A percentile compares a stretch with the other conserved stretches of the same genome.
These are phyloP conservation scores for Hephaestus fuliginosus DNA, from an alignment of 2,797 vertebrate genomes.

Conservation along the genomic window DNA sequence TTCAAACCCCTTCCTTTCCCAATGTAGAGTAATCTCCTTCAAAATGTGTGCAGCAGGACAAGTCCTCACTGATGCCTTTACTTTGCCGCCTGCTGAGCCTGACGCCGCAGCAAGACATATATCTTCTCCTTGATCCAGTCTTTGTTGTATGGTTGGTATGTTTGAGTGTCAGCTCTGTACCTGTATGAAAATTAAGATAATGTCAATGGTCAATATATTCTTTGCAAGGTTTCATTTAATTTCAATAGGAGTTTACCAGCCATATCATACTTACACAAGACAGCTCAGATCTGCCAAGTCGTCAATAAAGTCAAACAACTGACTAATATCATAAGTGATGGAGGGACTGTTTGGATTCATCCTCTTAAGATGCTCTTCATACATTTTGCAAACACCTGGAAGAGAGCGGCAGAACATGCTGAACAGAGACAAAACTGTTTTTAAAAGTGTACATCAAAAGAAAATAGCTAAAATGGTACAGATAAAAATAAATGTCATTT, in stretches of 20 bases:
- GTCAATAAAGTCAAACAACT: conserved; percentile 98
- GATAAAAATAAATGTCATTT: not conserved
- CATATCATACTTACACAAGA: conserved; percentile 93
- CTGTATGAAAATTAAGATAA: conserved; percentile 73
- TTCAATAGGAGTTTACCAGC: not conserved
- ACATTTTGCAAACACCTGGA: conserved; percentile 99
- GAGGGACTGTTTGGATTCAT: conserved; percentile 99
- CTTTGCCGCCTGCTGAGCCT: conserved; percentile 97
- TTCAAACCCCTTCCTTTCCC: conserved; percentile 25
- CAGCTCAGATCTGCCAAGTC: conserved; percentile 99
- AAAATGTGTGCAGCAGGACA: conserved; percentile 48
- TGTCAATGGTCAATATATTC: not conserved
- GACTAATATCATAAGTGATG: conserved; percentile 99
- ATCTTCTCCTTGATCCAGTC: conserved; percentile 99
- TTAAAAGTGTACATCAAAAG: not conserved
- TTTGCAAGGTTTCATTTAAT: not conserved
- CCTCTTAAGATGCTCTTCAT: conserved; percentile 98
- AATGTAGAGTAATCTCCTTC: conserved; percentile 43
- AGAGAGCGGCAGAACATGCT: conserved; percentile 29
- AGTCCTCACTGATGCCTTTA: conserved; percentile 64
- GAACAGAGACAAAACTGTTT: conserved; percentile 5
- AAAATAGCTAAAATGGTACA: not conserved
- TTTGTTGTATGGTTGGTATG: conserved; percentile 99
- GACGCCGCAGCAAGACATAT: conserved; percentile 95
- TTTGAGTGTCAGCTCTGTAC: conserved; percentile 98